A percentile compares a stretch with the other conserved stretches of the same genome.
phyloP scores from a whole-genome alignment of 2,113 vertebrate species.

The Cebidichthys violaceus region DNA sequence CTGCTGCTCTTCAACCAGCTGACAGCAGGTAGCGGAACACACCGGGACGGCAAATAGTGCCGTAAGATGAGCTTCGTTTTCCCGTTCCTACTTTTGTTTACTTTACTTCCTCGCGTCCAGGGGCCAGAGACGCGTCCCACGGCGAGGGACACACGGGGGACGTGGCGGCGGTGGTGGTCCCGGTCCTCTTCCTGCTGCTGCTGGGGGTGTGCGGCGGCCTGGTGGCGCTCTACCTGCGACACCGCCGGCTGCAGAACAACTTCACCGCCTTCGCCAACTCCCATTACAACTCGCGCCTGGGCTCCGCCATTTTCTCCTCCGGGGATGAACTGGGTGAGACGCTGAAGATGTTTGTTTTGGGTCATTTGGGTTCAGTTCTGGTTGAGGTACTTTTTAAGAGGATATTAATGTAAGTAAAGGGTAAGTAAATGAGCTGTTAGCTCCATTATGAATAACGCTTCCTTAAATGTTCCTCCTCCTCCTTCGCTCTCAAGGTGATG shows the following conservation, averaged over 20 bases:
- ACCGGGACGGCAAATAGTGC: no score
- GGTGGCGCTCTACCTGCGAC: conserved; percentile 89
- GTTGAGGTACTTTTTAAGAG: no score
- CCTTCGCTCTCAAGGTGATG: conserved; percentile 86
- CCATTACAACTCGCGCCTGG: conserved; percentile 97
- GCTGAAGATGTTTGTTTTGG: no score
- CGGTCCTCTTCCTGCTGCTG: conserved; percentile 93
- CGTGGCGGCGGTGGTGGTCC: conserved; percentile 92
- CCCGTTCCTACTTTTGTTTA: no score
- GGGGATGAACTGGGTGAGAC: conserved; percentile 93
- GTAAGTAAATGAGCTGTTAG: no score
- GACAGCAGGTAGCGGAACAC: conserved; percentile 19
- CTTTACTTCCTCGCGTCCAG: conserved; percentile 30
- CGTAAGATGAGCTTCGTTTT: no score
- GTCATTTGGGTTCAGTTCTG: no score
- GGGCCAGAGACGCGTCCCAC: conserved; percentile 65
- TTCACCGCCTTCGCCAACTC: conserved; percentile 97
- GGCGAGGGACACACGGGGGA: conserved; percentile 79
- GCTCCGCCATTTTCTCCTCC: conserved; percentile 96
- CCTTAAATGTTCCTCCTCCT: neutral
- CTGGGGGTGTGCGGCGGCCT: conserved; percentile 89
- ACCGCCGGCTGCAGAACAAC: conserved; percentile 93
- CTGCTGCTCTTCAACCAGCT: conserved; percentile 89
- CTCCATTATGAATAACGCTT: no score
- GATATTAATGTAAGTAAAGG: no score